Conservation (phyloP, 2,113 vertebrate genomes). For the Camelus bactrianus region DNA sequence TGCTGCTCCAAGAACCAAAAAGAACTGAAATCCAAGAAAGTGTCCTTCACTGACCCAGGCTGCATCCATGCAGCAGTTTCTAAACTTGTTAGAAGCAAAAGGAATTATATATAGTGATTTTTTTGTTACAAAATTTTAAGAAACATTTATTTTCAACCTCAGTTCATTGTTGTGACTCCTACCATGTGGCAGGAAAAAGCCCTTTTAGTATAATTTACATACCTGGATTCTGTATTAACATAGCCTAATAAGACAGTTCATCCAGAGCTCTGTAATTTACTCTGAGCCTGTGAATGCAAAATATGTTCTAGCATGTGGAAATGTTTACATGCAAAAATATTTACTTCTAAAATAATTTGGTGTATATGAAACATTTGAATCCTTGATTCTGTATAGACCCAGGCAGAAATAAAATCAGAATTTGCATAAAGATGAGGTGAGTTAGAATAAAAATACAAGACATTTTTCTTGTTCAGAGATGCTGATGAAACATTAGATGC, state of each 20-base stretch:
- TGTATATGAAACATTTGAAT: not conserved
- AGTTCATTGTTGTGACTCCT: not conserved
- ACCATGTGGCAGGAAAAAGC: not conserved
- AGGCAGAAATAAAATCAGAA: constrained; percentile 7
- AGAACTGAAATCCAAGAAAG: not conserved
- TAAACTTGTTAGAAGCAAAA: not conserved
- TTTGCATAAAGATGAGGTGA: constrained; percentile 19
- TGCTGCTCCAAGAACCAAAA: not conserved
- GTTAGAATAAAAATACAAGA: not conserved
- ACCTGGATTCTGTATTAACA: not conserved
- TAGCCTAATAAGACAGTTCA: not conserved
- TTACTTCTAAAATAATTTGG: not conserved
- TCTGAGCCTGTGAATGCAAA: not conserved
- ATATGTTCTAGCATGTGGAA: not conserved
- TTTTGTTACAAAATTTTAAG: not conserved
- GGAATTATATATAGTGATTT: not conserved
- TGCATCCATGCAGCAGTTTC: not conserved
- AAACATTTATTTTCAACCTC: not conserved
- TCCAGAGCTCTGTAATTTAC: not conserved
- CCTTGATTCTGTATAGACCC: not conserved
- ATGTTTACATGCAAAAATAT: not conserved
- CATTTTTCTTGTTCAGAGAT: not conserved
- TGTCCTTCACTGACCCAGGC: not conserved
- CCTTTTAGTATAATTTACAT: not conserved
- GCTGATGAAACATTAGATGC: not conserved